Conservation (phyloP, 2,797 vertebrate species). For the Crax fasciolata region DNA sequence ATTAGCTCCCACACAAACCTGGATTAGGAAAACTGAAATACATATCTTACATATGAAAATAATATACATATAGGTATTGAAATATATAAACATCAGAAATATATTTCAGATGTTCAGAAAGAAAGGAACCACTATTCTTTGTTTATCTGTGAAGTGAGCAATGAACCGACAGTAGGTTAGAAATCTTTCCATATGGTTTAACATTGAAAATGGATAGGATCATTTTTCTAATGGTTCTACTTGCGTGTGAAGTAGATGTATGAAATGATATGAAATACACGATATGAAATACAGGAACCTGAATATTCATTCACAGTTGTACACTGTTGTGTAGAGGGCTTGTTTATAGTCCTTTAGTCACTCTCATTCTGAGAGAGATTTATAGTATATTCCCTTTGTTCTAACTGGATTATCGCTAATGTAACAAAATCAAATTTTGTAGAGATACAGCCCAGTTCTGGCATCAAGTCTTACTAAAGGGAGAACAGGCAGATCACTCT, state of each 20-base stretch:
- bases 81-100: constrained; percentile 14
- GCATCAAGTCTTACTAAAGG: background rate
- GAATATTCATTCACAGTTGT: background rate
- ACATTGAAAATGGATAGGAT: background rate
- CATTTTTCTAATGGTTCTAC: background rate
- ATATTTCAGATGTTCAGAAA: background rate
- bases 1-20: background rate
- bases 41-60: constrained; percentile 17
- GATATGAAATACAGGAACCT: constrained; percentile 6
- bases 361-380: background rate
- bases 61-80: background rate
- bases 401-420: background rate
- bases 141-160: background rate
- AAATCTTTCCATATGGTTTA: background rate
- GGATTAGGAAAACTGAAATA: constrained; percentile 25
- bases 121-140: constrained; percentile 14
- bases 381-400: background rate
- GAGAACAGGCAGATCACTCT: background rate
- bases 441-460: background rate
- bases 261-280: background rate
- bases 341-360: background rate
- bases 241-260: background rate
- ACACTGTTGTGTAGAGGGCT: background rate
- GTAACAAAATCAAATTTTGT: background rate
- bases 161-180: background rate